These are phyloP conservation scores for Ploceus nigricollis DNA, from an alignment of 2,113 vertebrate genomes.

Conservation along the genomic window DNA sequence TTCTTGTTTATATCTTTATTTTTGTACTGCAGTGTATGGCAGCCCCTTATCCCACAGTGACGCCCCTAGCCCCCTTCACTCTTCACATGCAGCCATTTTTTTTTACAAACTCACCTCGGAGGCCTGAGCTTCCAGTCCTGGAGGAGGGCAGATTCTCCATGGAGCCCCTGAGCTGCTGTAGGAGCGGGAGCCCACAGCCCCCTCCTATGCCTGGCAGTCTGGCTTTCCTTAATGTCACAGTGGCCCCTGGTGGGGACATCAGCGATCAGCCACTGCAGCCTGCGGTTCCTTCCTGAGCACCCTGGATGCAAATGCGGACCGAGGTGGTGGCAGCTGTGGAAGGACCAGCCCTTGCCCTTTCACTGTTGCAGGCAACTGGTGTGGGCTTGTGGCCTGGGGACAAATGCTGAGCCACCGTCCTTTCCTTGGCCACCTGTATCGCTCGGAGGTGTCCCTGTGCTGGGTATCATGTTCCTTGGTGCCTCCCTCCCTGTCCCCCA, in stretches of 20 bases:
- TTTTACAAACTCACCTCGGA: not conserved
- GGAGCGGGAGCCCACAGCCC: not conserved
- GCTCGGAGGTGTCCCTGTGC: not conserved
- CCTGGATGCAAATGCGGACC: not conserved
- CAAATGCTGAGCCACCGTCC: not conserved
- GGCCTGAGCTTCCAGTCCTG: not conserved
- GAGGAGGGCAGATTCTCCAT: not conserved
- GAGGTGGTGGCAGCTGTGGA: not conserved
- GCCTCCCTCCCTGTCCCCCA: not conserved
- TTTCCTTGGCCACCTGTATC: not conserved
- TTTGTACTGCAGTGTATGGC: constrained; percentile 63
- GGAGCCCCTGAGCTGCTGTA: not conserved
- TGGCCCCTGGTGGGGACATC: constrained; percentile 51
- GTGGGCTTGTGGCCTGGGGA: not conserved
- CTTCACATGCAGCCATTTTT: not conserved
- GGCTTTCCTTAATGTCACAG: constrained; percentile 37
- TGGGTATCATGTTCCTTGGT: not conserved
- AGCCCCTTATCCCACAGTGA: not conserved
- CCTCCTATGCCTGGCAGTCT: not conserved
- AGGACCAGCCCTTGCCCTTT: not conserved
- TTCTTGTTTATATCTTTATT: constrained; percentile 72
- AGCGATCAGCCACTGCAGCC: not conserved
- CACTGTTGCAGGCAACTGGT: not conserved
- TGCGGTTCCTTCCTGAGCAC: not conserved
- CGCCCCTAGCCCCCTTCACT: not conserved